These are phyloP conservation scores for Plectrocnemia conspersa DNA, from an alignment of 1,140 invertebrate species.

Conservation along the genomic window DNA sequence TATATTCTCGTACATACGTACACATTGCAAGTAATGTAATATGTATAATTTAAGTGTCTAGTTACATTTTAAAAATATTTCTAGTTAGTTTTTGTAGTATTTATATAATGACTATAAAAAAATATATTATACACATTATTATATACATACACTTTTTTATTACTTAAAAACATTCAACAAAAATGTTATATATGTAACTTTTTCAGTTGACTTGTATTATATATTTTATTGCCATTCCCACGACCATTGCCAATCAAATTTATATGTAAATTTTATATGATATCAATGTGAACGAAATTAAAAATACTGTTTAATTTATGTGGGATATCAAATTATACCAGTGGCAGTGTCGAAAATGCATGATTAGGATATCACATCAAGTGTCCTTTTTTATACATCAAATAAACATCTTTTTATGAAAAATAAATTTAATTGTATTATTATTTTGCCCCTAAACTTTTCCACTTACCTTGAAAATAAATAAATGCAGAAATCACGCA, in stretches of 20 bases:
- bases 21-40: too few species aligned
- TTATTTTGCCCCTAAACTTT: not conserved
- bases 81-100: constrained; percentile 36
- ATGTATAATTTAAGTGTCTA: too few species aligned
- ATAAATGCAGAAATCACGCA: not conserved
- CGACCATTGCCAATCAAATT: too few species aligned
- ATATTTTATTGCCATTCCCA: too few species aligned
- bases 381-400: constrained; percentile 37
- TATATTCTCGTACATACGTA: too few species aligned
- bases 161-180: not conserved
- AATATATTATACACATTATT: constrained; percentile 27
- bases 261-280: too few species aligned
- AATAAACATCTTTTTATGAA: constrained; percentile 36
- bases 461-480: not conserved
- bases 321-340: too few species aligned
- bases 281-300: too few species aligned
- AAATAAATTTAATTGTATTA: constrained; percentile 20
- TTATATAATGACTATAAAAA: constrained; percentile 35
- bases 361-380: constrained; percentile 35
- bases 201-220: constrained; percentile 9
- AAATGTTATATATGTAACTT: not conserved
- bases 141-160: constrained; percentile 16
- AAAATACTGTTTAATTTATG: too few species aligned
- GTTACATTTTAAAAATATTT: constrained; percentile 36
- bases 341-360: constrained; percentile 20